phyloP scores from a whole-genome alignment of 1,140 invertebrate genomes.

The Reticulitermes speratus region DNA sequence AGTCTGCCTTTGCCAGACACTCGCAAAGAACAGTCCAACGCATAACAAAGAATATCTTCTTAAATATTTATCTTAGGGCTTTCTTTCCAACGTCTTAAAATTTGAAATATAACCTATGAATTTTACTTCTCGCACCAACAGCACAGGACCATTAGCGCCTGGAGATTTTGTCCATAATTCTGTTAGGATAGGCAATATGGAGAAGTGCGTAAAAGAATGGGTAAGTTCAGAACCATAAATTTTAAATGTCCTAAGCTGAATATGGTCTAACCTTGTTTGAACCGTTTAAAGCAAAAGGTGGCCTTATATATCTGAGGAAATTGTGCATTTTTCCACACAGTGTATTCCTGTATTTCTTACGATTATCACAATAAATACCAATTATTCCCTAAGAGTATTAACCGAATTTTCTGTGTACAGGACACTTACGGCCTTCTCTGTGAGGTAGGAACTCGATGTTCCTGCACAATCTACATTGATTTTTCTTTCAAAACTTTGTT shows the following conservation, averaged over 20 bases:
- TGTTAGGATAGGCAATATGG: neutral
- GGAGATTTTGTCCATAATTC: neutral
- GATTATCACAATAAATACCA: too few species aligned
- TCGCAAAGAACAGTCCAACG: neutral
- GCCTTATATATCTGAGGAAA: too few species aligned
- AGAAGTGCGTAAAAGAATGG: neutral
- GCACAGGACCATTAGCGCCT: neutral
- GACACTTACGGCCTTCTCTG: too few species aligned
- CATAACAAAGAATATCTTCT: slow-evolving; percentile 2
- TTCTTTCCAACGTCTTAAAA: neutral
- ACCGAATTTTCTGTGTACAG: too few species aligned
- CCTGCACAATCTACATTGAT: too few species aligned
- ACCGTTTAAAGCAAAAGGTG: too few species aligned
- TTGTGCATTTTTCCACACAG: too few species aligned
- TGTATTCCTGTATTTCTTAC: too few species aligned
- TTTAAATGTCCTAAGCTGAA: neutral
- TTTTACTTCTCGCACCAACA: neutral
- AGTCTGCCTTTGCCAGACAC: neutral
- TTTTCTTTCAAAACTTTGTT: too few species aligned
- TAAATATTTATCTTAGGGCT: neutral
- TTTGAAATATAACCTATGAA: neutral
- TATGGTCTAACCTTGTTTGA: neutral
- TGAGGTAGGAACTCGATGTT: too few species aligned
- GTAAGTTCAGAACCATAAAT: neutral
- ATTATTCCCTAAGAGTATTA: too few species aligned